Evolutionary conservation across 2,888 invertebrate species (phyloP), one percentile per base, ranked within the genome.

Genomic region (Calameuta pallipes): DNA sequence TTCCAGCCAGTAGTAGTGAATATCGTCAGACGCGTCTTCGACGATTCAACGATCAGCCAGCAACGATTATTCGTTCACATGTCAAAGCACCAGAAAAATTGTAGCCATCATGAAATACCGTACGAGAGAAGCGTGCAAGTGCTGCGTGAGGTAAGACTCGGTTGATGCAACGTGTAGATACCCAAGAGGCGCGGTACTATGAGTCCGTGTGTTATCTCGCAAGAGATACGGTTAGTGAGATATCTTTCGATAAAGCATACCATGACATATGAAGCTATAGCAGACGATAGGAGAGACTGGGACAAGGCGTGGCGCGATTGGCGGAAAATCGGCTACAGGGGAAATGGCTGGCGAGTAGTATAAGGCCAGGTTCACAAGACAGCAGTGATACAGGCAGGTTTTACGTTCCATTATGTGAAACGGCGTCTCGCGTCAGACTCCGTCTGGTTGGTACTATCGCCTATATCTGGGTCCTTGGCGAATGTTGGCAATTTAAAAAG

Each of bases 181-280:
- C 80, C 56, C 56, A 56, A 82, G 81, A 89, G 86, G 86, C 82
- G 87, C 85, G 87, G 85, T 82, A 82, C 83, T 84, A 83, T 82
- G 82, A 84, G 83, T 84, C 81, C 84, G 80, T 78, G 77, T 83
- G 87, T 89, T 89, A 89, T 89, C 89, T 85, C 80, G 77, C 82
- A 82, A 83, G 82, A 87, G 89, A 89, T 89, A 89, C 82, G 87
- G 82, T 56, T 80, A 6, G 56, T 9, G 85, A 87, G 88, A 89
- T 89, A 89, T 88, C 88, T 85, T 83, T 77, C 82, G 89, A 89
- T 89, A 89, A 89, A 83, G 71, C 15, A 6, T 34, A 34, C 15
- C 34, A 9, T 23, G 71, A 12, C 9, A 56, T 23, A 56, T 56
- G 2, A 23, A 56, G 56, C 56, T 56, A 56, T 23, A 23, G 23